Conservation (phyloP, 2,113 vertebrate genomes). For the Istiophorus platypterus region DNA sequence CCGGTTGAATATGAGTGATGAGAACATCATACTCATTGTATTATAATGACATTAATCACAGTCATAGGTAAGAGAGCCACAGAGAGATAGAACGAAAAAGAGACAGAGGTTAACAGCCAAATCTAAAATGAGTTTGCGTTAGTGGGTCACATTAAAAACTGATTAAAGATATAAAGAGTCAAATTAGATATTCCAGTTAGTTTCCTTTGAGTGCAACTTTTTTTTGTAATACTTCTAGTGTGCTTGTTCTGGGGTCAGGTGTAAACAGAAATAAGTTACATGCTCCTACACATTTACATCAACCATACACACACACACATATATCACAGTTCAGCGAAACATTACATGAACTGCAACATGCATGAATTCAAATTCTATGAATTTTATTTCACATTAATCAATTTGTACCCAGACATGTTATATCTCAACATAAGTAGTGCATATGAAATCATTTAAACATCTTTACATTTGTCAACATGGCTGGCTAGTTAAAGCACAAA, state of each 20-base stretch:
- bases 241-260: neutral
- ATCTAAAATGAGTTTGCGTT: slow-evolving; percentile 31
- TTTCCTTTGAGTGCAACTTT: neutral
- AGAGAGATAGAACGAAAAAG: slow-evolving; percentile 14
- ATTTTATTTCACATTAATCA: neutral
- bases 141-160: slow-evolving; percentile 26
- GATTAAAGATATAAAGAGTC: slow-evolving; percentile 22
- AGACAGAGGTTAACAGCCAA: slow-evolving; percentile 39
- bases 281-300: neutral
- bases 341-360: neutral
- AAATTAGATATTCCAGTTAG: neutral
- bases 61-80: slow-evolving; percentile 38
- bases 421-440: neutral
- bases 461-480: neutral
- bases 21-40: slow-evolving; percentile 66
- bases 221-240: neutral
- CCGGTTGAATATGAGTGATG: slow-evolving; percentile 65
- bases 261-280: neutral
- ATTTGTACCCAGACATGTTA: neutral
- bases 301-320: neutral
- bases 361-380: neutral
- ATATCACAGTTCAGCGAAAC: neutral
- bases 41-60: slow-evolving; percentile 74
- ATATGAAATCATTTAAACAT: slow-evolving; percentile 5
- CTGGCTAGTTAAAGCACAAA: neutral